These are phyloP conservation scores for Bhutanitis thaidina DNA, from an alignment of 2,888 invertebrate species.

Conservation along the genomic window DNA sequence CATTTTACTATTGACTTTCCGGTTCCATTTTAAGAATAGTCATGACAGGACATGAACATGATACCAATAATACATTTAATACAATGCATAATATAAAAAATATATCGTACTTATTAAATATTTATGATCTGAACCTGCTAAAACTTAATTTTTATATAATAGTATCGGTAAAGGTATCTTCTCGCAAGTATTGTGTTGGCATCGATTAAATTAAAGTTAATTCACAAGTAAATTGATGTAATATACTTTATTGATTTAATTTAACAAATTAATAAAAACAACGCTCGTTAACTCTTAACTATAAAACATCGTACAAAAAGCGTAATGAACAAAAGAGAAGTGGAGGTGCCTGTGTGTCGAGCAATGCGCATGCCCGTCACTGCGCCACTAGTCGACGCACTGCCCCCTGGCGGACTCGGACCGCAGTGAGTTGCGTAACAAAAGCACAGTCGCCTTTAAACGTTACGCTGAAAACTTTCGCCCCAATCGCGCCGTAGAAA, in stretches of 20 bases:
- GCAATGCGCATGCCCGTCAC: slow-evolving; percentile 75
- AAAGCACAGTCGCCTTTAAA: slow-evolving; percentile 69
- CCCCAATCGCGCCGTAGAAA: slow-evolving; percentile 57
- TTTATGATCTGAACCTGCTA: too few species aligned
- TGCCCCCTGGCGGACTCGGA: slow-evolving; percentile 74
- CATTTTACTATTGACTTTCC: slow-evolving; percentile 61
- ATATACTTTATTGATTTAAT: not conserved
- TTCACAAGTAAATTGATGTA: too few species aligned
- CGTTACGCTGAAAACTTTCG: slow-evolving; percentile 70
- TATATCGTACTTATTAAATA: too few species aligned
- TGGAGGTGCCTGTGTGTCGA: slow-evolving; percentile 24
- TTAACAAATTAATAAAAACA: slow-evolving; percentile 7
- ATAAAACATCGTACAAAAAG: slow-evolving; percentile 25
- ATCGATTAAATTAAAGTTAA: too few species aligned
- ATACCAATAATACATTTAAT: too few species aligned
- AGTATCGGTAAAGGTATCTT: too few species aligned
- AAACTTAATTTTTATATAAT: too few species aligned
- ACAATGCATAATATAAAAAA: too few species aligned
- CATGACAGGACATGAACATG: too few species aligned
- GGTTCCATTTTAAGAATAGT: slow-evolving; percentile 21
- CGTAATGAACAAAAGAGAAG: slow-evolving; percentile 28
- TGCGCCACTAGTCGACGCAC: slow-evolving; percentile 73
- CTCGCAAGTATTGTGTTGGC: too few species aligned
- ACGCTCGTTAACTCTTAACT: slow-evolving; percentile 1
- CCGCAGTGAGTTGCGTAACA: slow-evolving; percentile 78